Conservation (phyloP, 2,888 invertebrate species). For the Andrena minutula region DNA sequence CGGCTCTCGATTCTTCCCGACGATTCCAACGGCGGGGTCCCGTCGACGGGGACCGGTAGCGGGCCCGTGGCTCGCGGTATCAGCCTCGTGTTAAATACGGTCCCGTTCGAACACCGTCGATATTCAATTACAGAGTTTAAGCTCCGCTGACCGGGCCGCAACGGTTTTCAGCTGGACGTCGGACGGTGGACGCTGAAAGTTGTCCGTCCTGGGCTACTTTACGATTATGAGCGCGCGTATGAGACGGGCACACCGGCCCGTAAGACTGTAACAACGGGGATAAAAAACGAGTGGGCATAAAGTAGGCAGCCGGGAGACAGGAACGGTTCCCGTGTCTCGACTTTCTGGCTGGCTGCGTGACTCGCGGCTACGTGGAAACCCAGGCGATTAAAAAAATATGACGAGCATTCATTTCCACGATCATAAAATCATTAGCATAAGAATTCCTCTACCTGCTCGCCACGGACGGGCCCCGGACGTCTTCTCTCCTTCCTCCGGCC, state of each 20-base stretch:
- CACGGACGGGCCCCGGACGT: slow-evolving; percentile 29
- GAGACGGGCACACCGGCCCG: slow-evolving; percentile 52
- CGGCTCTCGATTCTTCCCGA: background rate
- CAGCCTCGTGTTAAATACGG: slow-evolving; percentile 36
- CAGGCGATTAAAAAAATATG: slow-evolving; percentile 84
- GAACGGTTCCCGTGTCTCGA: slow-evolving; percentile 72
- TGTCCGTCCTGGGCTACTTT: slow-evolving; percentile 64
- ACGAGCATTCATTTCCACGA: slow-evolving; percentile 85
- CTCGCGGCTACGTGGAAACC: slow-evolving; percentile 79
- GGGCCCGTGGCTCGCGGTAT: background rate
- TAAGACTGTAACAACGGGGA: slow-evolving; percentile 66
- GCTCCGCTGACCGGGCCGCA: slow-evolving; percentile 15
- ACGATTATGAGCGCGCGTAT: slow-evolving; percentile 65
- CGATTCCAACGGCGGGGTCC: background rate
- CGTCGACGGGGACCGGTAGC: slow-evolving; percentile 7
- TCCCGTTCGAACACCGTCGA: slow-evolving; percentile 46
- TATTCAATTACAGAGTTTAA: slow-evolving; percentile 66
- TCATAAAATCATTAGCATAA: slow-evolving; percentile 85
- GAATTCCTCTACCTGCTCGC: slow-evolving; percentile 84
- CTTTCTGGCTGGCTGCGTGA: slow-evolving; percentile 61
- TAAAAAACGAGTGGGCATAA: slow-evolving; percentile 63
- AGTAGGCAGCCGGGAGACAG: slow-evolving; percentile 62
- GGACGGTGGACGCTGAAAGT: slow-evolving; percentile 60
- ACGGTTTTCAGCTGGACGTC: slow-evolving; percentile 30
- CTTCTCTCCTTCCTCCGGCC: background rate